Evolutionary conservation across 2,888 invertebrate species (phyloP).

Genomic region (Amphipoea lucens): DNA sequence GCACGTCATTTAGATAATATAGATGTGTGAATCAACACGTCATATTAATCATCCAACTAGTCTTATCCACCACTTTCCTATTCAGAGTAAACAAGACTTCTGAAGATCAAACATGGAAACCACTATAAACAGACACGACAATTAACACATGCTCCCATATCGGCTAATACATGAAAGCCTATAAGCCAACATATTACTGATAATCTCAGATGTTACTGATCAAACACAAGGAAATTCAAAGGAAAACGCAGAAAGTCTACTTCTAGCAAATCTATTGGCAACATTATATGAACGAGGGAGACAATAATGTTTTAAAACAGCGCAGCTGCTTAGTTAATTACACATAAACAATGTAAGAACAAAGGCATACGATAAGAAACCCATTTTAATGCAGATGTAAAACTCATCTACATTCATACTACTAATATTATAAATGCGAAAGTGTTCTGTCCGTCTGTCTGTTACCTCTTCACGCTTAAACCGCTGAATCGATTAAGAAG

Average conservation of each 20-base stretch:
- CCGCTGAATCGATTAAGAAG: too few relatives aligned
- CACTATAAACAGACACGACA: constrained; percentile 30
- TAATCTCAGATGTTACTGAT: constrained; percentile 49
- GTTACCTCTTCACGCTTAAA: too few relatives aligned
- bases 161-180: constrained; percentile 41
- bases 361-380: too few relatives aligned
- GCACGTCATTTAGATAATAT: neutral
- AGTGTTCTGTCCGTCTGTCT: too few relatives aligned
- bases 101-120: constrained; percentile 38
- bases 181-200: constrained; percentile 47
- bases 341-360: neutral
- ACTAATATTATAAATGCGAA: too few relatives aligned
- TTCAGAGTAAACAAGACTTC: constrained; percentile 17
- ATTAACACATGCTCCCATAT: constrained; percentile 45
- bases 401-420: too few relatives aligned
- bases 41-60: constrained; percentile 6
- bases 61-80: constrained; percentile 9
- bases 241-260: constrained; percentile 22
- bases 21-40: neutral
- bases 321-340: neutral
- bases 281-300: neutral
- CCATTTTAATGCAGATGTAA: neutral
- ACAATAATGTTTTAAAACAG: neutral
- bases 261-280: neutral
- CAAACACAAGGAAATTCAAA: constrained; percentile 27